Conservation (phyloP, 64 coral and sea anemone species). For the Dendronephthya gigantea region DNA sequence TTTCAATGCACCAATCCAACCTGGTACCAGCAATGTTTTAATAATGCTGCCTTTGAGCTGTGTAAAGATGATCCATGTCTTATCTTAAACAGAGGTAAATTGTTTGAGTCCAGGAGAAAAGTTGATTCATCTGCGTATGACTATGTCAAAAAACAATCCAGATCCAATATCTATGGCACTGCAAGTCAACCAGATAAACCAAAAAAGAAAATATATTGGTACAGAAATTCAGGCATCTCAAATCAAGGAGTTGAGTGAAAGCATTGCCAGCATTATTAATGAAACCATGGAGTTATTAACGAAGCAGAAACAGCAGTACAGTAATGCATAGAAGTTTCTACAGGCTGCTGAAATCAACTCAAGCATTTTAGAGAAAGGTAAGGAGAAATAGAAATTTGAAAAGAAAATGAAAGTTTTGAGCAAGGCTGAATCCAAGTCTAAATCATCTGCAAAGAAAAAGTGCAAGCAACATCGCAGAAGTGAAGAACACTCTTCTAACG, state of each 20-base stretch:
- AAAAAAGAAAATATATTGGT: conserved; percentile 43
- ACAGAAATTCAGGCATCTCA: background rate
- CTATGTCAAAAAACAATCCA: conserved; percentile 42
- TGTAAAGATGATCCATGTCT: conserved; percentile 32
- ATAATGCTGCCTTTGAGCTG: conserved; percentile 27
- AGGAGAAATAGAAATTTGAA: conserved; percentile 13
- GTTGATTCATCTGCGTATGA: conserved; percentile 34
- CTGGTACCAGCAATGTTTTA: conserved; percentile 36
- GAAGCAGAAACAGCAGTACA: conserved; percentile 38
- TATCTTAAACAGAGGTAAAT: conserved; percentile 41
- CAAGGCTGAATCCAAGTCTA: background rate
- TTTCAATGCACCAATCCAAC: background rate
- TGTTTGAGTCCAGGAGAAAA: conserved; percentile 32
- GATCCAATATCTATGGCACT: conserved; percentile 30
- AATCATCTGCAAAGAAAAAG: background rate
- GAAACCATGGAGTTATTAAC: conserved; percentile 41
- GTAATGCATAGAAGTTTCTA: conserved; percentile 34
- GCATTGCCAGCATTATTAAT: conserved; percentile 1
- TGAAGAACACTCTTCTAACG: background rate
- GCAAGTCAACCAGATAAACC: background rate
- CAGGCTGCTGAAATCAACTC: conserved; percentile 48
- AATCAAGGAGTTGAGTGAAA: background rate
- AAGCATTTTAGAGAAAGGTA: conserved; percentile 36
- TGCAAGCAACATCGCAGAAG: background rate
- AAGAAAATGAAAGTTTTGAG: conserved; percentile 23